Evolutionary conservation across 1,140 invertebrate genomes (phyloP).

Genomic region (Geopemphigus sp.): DNA sequence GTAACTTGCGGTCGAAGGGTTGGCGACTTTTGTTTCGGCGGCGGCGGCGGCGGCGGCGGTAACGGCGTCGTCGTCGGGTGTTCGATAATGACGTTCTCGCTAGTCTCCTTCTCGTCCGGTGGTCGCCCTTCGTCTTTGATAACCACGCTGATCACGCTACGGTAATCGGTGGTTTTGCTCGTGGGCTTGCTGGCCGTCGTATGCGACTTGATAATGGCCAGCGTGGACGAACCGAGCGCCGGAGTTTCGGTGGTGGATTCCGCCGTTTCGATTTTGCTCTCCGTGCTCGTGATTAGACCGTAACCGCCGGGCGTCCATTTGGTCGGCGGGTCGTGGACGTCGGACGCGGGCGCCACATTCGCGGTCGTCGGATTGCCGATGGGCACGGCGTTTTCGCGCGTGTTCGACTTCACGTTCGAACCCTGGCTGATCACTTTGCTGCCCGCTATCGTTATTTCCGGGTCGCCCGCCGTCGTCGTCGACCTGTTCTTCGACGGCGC

Average conservation of each 20-base stretch:
- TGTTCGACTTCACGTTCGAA: neutral
- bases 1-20: constrained; percentile 34
- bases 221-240: constrained; percentile 42
- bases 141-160: constrained; percentile 53
- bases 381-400: neutral
- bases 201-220: constrained; percentile 50
- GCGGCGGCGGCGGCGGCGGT: too few species aligned
- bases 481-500: neutral
- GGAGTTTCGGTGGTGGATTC: constrained; percentile 35
- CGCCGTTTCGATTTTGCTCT: constrained; percentile 37
- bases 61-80: too few species aligned
- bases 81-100: neutral
- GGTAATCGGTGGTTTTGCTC: constrained; percentile 50
- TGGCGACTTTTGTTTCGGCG: constrained; percentile 46
- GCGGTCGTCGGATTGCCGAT: neutral
- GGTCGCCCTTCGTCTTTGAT: constrained; percentile 48
- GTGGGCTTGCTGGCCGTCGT: constrained; percentile 52
- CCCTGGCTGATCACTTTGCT: constrained; percentile 52
- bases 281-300: constrained; percentile 24
- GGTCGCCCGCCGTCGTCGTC: constrained; percentile 26
- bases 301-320: constrained; percentile 1
- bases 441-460: constrained; percentile 53
- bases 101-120: neutral
- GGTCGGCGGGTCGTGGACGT: neutral
- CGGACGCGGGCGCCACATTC: constrained; percentile 4